Evolutionary conservation across 1,140 invertebrate genomes (phyloP), one percentile per base, ranked within the genome.

Genomic region (Hyles euphorbiae): DNA sequence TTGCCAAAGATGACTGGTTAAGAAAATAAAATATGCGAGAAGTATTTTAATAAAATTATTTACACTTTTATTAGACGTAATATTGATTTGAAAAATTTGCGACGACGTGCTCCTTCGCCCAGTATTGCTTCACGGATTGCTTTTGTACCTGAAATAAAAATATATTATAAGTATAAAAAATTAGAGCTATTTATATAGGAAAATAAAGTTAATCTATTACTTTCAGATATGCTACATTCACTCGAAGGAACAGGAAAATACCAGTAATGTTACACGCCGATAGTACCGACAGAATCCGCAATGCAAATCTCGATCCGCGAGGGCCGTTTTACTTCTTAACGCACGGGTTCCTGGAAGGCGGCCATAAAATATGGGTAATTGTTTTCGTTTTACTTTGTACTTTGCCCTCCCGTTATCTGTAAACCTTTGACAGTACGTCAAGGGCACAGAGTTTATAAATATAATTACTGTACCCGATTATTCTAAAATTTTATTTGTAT

Each of bases 321-420:
- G 91, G 91, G 11, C 93, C 92, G 33, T 90, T 95, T 45, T 96
- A 93, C 71, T 91, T 97, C 59, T 92, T 98, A 40, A 91, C 93
- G 7, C 96, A 98, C 71, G 96, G 96, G 5, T 98, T 96, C 74
- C 83, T 97, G 40, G 96, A 97, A 71, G 93, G 93, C 48, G 95
- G 96, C 3, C 91, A 94, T 60, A 94, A 94, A 67, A 86, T 90
- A 36, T 97, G 96, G 96, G 94, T 96, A 86, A 11, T 48, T n/a
- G n/a, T 48, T 48, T 48, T 48, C n/a, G n/a, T 48, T 48, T 11
- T 48, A 40, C 36, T 5, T 40, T 40, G 36, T 5, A 40, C 36
- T 40, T 40, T 8, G 36, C 36, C 36, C 36, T 40, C 8, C 4
- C 1, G 36, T 40, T 40, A 40, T 40, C 36, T 5, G 4, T 40